These are phyloP conservation scores for Odontamblyopus lacepedii DNA, from an alignment of 2,797 vertebrate species.

Conservation along the genomic window DNA sequence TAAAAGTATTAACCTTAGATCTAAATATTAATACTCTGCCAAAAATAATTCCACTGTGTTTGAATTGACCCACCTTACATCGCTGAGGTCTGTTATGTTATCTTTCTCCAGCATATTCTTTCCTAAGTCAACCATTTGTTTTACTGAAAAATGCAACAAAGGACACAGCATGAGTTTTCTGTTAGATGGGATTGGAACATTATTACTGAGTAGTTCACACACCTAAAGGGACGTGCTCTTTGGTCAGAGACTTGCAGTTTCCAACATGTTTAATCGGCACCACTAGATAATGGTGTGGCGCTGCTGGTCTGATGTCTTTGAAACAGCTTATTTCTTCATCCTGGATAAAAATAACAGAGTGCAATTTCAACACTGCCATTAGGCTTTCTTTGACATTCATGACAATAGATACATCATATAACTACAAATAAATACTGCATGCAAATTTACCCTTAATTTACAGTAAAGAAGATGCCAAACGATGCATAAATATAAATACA, in stretches of 20 bases:
- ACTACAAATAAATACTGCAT: background rate
- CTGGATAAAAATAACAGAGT: constrained; percentile 54
- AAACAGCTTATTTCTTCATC: constrained; percentile 92
- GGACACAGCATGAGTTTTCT: background rate
- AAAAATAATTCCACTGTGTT: background rate
- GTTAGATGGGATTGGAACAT: background rate
- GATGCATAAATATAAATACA: background rate
- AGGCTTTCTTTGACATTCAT: background rate
- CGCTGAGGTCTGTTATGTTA: constrained; percentile 83
- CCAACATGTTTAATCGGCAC: constrained; percentile 90
- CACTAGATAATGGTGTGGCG: constrained; percentile 92
- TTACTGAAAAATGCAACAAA: constrained; percentile 76
- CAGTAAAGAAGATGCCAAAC: background rate
- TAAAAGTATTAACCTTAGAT: background rate
- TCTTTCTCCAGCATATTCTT: constrained; percentile 88
- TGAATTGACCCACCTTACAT: constrained; percentile 82
- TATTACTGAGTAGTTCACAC: background rate
- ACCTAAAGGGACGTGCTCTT: constrained; percentile 84
- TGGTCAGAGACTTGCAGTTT: constrained; percentile 88
- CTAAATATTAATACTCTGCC: background rate
- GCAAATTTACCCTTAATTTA: background rate
- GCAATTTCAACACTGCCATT: background rate
- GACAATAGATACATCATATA: background rate
- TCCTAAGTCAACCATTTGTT: constrained; percentile 87
- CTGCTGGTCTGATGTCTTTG: constrained; percentile 89